Percentiles rank a stretch among this genome's conserved stretches.
Conservation (phyloP, 2,113 vertebrate species). For the Nannobrachium achirus region DNA sequence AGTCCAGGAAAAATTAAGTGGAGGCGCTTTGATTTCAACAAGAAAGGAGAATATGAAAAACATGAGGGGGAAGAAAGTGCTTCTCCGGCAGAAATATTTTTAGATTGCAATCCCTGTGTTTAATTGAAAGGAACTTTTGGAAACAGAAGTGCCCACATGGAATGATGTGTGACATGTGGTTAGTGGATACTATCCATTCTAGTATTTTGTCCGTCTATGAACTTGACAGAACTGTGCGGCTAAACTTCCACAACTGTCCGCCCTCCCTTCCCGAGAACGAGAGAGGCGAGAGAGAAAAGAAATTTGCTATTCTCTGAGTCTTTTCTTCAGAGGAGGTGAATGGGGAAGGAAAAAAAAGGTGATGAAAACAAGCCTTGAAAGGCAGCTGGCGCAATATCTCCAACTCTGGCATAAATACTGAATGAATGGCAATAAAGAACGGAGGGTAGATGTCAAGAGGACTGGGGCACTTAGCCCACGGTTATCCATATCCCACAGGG, state of each 20-base stretch:
- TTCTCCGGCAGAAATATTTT: slow-evolving; percentile 41
- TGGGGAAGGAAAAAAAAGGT: slow-evolving; percentile 36
- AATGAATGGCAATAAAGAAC: slow-evolving; percentile 64
- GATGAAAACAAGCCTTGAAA: slow-evolving; percentile 70
- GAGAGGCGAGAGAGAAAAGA: slow-evolving; percentile 49
- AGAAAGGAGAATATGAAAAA: slow-evolving; percentile 55
- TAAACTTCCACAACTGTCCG: slow-evolving; percentile 43
- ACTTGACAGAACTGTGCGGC: slow-evolving; percentile 42
- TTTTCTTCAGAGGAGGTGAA: slow-evolving; percentile 65
- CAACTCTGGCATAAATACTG: slow-evolving; percentile 64
- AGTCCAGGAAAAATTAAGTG: slow-evolving; percentile 59
- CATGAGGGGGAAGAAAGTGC: slow-evolving; percentile 48
- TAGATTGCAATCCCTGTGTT: slow-evolving; percentile 39
- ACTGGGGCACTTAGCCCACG: slow-evolving; percentile 38
- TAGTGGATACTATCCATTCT: slow-evolving; percentile 26
- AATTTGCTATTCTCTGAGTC: slow-evolving; percentile 65
- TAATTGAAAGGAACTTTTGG: slow-evolving; percentile 54
- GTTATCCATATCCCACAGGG: slow-evolving; percentile 60
- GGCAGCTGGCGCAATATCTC: slow-evolving; percentile 60
- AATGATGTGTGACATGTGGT: slow-evolving; percentile 28
- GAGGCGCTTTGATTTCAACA: slow-evolving; percentile 64
- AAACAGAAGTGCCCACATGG: slow-evolving; percentile 45
- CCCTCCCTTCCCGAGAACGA: slow-evolving; percentile 24
- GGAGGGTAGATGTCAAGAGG: slow-evolving; percentile 57
- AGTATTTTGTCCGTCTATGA: slow-evolving; percentile 24